These are phyloP conservation scores for Astur gentilis DNA, from an alignment of 2,113 vertebrate genomes.

Conservation along the genomic window DNA sequence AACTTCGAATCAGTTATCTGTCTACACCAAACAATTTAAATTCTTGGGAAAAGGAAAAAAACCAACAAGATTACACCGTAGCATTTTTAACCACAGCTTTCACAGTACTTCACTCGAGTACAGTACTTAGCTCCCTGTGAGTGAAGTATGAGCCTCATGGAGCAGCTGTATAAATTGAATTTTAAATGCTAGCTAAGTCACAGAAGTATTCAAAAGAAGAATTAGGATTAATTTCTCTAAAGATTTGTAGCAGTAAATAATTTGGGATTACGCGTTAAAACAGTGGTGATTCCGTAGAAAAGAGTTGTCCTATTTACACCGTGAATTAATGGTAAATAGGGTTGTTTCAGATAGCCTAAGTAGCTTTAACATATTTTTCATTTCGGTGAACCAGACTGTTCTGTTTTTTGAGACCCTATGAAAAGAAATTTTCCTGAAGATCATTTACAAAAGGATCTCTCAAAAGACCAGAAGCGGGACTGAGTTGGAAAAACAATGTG, in stretches of 20 bases:
- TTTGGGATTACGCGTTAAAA: not conserved
- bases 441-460: not conserved
- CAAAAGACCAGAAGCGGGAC: not conserved
- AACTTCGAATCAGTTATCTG: not conserved
- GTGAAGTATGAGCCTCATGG: not conserved
- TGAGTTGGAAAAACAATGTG: not conserved
- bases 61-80: not conserved
- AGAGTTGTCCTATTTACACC: not conserved
- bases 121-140: not conserved
- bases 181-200: not conserved
- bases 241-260: not conserved
- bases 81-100: not conserved
- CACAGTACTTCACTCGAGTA: fast-evolving
- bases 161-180: not conserved
- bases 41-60: not conserved
- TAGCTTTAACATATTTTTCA: not conserved
- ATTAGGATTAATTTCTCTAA: not conserved
- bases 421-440: not conserved
- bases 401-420: not conserved
- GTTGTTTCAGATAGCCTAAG: not conserved
- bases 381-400: not conserved
- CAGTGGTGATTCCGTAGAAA: not conserved
- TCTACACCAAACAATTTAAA: not conserved
- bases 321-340: not conserved
- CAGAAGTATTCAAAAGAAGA: not conserved